Conservation (phyloP, 2,888 invertebrate genomes). For the Tineola bisselliella region DNA sequence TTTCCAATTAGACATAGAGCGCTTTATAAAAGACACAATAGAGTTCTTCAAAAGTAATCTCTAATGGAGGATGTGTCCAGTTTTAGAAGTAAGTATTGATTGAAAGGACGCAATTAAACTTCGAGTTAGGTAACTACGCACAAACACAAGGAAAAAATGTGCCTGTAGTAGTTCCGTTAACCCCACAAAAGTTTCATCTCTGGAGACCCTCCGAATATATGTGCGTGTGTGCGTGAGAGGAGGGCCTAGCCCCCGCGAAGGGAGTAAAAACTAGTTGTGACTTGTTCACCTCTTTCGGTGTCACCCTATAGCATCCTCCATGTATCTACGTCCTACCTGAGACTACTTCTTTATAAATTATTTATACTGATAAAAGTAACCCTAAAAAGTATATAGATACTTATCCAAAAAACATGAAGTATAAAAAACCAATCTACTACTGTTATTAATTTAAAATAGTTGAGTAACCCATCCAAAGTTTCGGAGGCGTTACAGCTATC, state of each 20-base stretch:
- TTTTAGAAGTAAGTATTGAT: constrained; percentile 53
- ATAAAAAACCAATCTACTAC: no score
- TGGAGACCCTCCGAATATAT: constrained; percentile 42
- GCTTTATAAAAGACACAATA: not conserved
- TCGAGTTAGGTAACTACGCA: constrained; percentile 56
- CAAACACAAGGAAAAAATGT: not conserved
- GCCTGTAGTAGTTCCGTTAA: constrained; percentile 53
- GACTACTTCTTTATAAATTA: not conserved
- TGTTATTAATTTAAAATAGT: no score
- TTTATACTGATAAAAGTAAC: not conserved
- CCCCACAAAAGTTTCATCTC: constrained; percentile 67
- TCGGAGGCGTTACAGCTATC: no score
- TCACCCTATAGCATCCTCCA: constrained; percentile 52
- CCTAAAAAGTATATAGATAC: no score
- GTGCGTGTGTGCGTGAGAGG: constrained; percentile 24
- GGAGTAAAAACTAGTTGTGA: constrained; percentile 66
- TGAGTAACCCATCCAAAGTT: no score
- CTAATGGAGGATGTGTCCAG: constrained; percentile 17
- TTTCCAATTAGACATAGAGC: not conserved
- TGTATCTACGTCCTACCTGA: not conserved
- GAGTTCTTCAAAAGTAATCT: constrained; percentile 5
- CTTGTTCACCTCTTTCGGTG: constrained; percentile 68
- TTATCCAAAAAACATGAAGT: no score
- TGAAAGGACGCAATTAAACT: constrained; percentile 68
- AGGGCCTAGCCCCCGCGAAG: constrained; percentile 46